Percentiles rank a stretch among this genome's conserved stretches.
Evolutionary conservation across 2,888 invertebrate species (phyloP).

Genomic region (Drosophila falleni): DNA sequence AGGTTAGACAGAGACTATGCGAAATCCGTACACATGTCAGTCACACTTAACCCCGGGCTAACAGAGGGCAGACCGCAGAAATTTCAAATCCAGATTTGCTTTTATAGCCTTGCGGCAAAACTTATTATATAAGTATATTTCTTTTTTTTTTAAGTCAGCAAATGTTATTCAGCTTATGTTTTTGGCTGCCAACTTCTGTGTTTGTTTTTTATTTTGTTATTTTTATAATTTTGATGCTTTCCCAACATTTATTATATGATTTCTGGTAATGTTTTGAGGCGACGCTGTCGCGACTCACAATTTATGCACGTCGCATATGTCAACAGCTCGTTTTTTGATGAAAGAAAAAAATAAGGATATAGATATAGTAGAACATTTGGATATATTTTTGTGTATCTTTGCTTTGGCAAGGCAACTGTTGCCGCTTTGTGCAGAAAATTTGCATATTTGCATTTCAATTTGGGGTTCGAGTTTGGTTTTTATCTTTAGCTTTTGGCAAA

Average conservation of each 20-base stretch:
- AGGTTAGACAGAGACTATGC: constrained; percentile 58
- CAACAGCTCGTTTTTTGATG: constrained; percentile 65
- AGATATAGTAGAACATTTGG: constrained; percentile 4
- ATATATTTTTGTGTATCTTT: constrained; percentile 34
- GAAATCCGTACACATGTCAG: constrained; percentile 75
- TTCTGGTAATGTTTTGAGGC: constrained; percentile 71
- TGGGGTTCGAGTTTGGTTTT: constrained; percentile 42
- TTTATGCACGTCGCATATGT: constrained; percentile 78
- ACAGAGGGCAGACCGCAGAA: constrained; percentile 42
- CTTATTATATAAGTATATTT: constrained; percentile 57
- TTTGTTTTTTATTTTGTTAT: too few relatives aligned
- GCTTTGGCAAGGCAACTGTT: constrained; percentile 58
- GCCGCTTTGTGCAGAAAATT: constrained; percentile 56
- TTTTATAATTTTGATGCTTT: constrained; percentile 66
- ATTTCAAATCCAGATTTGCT: constrained; percentile 65
- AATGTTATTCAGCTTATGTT: constrained; percentile 56
- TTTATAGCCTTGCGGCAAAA: constrained; percentile 74
- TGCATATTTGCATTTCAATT: constrained; percentile 79
- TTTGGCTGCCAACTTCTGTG: constrained; percentile 37
- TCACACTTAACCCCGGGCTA: constrained; percentile 75
- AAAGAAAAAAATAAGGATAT: constrained; percentile 26
- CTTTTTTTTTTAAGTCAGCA: constrained; percentile 61
- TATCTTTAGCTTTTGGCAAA: constrained; percentile 38
- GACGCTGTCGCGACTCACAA: constrained; percentile 52
- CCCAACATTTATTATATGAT: constrained; percentile 73